Percentiles rank a stretch among this genome's conserved stretches.
Conservation (phyloP, 1,140 invertebrate genomes). For the Drosophila mauritiana region DNA sequence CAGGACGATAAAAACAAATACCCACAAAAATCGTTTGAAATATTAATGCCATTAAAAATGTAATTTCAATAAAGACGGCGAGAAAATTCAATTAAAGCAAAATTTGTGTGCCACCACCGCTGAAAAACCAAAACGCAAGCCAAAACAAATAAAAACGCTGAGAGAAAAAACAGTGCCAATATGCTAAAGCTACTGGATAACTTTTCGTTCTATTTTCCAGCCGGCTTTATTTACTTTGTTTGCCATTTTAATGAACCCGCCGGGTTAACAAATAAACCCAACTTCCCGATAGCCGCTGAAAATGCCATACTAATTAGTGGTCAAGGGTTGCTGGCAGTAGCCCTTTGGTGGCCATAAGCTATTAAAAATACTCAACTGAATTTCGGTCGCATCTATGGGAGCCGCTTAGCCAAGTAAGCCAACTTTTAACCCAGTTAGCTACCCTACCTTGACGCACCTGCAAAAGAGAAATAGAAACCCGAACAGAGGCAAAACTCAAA, state of each 20-base stretch:
- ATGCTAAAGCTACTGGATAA: slow-evolving; percentile 25
- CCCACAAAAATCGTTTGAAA: slow-evolving; percentile 30
- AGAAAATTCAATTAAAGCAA: slow-evolving; percentile 69
- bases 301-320: slow-evolving; percentile 54
- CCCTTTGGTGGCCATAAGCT: slow-evolving; percentile 8
- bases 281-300: slow-evolving; percentile 20
- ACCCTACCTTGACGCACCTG: slow-evolving; percentile 42
- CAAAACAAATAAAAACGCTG: slow-evolving; percentile 11
- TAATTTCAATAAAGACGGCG: slow-evolving; percentile 61
- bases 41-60: slow-evolving; percentile 72
- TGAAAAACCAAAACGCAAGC: slow-evolving; percentile 29
- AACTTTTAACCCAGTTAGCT: slow-evolving; percentile 54
- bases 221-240: slow-evolving; percentile 35
- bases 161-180: slow-evolving; percentile 12
- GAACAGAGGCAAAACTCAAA: neutral
- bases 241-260: slow-evolving; percentile 69
- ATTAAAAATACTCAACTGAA: slow-evolving; percentile 39
- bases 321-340: neutral
- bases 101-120: slow-evolving; percentile 29
- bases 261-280: slow-evolving; percentile 44
- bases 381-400: slow-evolving; percentile 23
- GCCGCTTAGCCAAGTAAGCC: slow-evolving; percentile 18
- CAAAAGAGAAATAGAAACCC: slow-evolving; percentile 23
- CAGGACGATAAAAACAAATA: slow-evolving; percentile 26
- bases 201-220: slow-evolving; percentile 21